Percentiles rank a stretch among this genome's conserved stretches.
phyloP scores from a whole-genome alignment of 2,888 invertebrate genomes.

The Coremacera marginata region DNA sequence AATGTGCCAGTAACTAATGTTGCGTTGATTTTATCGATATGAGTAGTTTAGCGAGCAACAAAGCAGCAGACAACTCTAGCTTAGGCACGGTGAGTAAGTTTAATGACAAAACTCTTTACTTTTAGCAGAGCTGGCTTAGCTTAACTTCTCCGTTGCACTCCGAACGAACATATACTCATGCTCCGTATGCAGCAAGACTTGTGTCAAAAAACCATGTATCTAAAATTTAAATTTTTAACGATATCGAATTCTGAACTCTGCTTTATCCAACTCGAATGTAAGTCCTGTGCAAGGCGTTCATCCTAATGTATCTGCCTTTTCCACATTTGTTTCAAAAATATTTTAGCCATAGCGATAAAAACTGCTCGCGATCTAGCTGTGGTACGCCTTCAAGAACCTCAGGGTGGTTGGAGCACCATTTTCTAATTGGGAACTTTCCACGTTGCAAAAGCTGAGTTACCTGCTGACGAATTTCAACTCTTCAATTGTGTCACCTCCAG shows the following conservation, averaged over 20 bases:
- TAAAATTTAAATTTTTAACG: conserved; percentile 35
- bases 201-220: conserved; percentile 45
- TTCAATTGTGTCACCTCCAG: conserved; percentile 40
- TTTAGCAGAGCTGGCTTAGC: conserved; percentile 14
- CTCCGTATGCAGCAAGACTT: too few relatives aligned
- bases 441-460: too few relatives aligned
- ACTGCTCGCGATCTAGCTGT: not conserved
- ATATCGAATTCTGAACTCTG: conserved; percentile 22
- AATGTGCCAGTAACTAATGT: too few relatives aligned
- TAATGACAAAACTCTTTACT: too few relatives aligned
- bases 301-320: too few relatives aligned
- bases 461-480: conserved; percentile 32
- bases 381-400: too few relatives aligned
- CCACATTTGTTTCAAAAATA: conserved; percentile 46
- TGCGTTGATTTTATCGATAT: too few relatives aligned
- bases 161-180: conserved; percentile 39
- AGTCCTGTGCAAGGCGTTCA: conserved; percentile 6
- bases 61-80: too few relatives aligned
- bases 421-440: too few relatives aligned
- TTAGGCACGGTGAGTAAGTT: too few relatives aligned
- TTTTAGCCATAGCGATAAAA: conserved; percentile 41
- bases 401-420: too few relatives aligned
- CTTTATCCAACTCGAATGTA: conserved; percentile 25
- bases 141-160: conserved; percentile 14
- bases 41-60: too few relatives aligned